Base-by-base conservation (phyloP, 2,888 invertebrate genomes). In the Nemoura dubitans region DNA sequence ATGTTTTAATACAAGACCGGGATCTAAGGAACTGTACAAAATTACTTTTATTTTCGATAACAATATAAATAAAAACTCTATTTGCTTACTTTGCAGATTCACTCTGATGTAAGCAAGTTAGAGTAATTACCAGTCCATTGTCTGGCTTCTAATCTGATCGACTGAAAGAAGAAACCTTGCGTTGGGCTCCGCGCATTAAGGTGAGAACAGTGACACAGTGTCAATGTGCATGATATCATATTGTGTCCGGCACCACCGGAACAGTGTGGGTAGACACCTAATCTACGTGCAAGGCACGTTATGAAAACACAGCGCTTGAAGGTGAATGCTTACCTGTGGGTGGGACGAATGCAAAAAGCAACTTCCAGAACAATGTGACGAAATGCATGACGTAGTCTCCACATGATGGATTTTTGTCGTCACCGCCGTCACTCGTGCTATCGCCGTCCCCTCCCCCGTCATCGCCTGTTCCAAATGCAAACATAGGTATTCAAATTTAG, bases 361-460 rank as follows among this genome's bases (percentile, higher is more conserved):
- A 93, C 93, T 99, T 99, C 99, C 99, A 99, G 93, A 99, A 98
- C 88, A 99, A 93, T 16, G 99, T 98, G 88, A 99, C 92, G 90
- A 97, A 96, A 93, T 99, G 99, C 94, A 99, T 96, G 87, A 98
- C 94, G 92, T 99, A 99, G 92, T 99, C 99, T 88, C 95, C 94
- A 90, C 96, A 96, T 29, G 97, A 96, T 25, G 98, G 98, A 89
- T 95, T 93, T 91, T 96, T 94, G 88, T 92, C 92, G 2, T 92
- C 92, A 30, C 93, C 94, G 0, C 94, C 94, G 86, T 93, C 93
- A 87, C 93, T 93, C 90, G 90, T 89, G 85, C 90, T 89, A 1
- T 91, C 92, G n/a, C 92, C 93, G 76, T 93, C 93, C 85, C 90
- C 89, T 3, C 91, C 92, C 25, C 92, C 93, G 76, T 93, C 93